A percentile compares a stretch with the other conserved stretches of the same genome.
These are phyloP conservation scores for Lepidocyrtoides sp. DNA, from an alignment of 2,888 invertebrate genomes.

Conservation along the genomic window DNA sequence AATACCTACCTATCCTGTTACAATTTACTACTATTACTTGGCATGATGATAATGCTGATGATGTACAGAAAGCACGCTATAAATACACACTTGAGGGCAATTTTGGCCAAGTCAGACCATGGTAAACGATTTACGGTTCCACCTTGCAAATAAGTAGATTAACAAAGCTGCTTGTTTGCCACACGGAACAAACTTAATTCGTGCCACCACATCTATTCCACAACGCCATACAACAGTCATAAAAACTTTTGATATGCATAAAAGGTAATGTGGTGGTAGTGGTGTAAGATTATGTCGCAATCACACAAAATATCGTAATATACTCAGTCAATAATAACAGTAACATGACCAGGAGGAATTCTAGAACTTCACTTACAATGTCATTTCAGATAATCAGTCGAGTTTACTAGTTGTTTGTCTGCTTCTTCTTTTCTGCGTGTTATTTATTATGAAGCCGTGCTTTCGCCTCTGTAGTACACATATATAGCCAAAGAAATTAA, in stretches of 20 bases:
- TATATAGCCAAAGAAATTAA: not conserved
- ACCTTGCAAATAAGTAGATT: constrained; percentile 71
- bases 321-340: constrained; percentile 25
- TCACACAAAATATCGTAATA: constrained; percentile 39
- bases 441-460: not conserved
- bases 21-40: not conserved
- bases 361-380: constrained; percentile 52
- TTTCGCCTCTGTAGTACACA: not conserved
- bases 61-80: constrained; percentile 33
- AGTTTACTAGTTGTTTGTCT: constrained; percentile 11
- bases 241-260: too few relatives aligned
- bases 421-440: not conserved
- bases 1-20: not conserved
- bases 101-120: constrained; percentile 32
- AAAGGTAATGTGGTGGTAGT: too few relatives aligned
- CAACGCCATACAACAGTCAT: not conserved
- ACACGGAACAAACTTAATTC: constrained; percentile 26
- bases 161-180: constrained; percentile 38
- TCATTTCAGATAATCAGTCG: constrained; percentile 59
- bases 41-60: constrained; percentile 39
- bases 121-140: constrained; percentile 63
- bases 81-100: constrained; percentile 65
- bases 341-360: constrained; percentile 47
- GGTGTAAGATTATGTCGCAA: constrained; percentile 21
- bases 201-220: not conserved